Base-by-base conservation (phyloP, 2,797 vertebrate genomes). In the Lacerta agilis region DNA sequence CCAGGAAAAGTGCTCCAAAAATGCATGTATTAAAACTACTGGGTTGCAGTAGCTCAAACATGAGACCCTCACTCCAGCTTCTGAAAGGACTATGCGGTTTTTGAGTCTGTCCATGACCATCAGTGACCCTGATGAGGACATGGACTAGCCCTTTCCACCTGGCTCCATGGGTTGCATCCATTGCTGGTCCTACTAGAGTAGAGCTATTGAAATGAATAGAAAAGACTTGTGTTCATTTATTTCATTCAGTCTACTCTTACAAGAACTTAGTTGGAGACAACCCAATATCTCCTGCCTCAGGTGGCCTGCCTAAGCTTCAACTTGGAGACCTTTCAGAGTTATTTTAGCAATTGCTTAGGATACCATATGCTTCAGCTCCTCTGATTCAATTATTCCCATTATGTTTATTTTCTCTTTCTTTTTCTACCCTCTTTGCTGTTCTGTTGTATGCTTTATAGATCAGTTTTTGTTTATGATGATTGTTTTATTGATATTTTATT, bases 401-500 rank as follows among this genome's bases (percentile, higher is more conserved):
- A 17, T 77, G 86, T 49, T 64, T 76, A 33, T 66, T 43, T 45
- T 72, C 8, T 9, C 41, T 15, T 41, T 17, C 27, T 13, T 5
- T 13, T 33, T n/a, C n/a, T 20, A 1, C 20, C 6, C 25, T 25
- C n/a, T 41, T 55, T 79, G 11, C 23, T 75, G 61, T 58, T 87
- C 83, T 87, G 77, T 38, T 81, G 27, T 33, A 81, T 73, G 27
- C 49, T 86, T 80, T 81, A 61, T 73, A 64, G 78, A 81, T 81
- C n/a, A 17, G 29, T 33, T 87, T 64, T 78, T 82, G 71, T 78
- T 87, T 87, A 87, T 64, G 73, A 69, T 77, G 61, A 87, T 87
- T 33, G n/a, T 61, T 79, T n/a, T 88, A 85, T 75, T 81, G 77
- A 85, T 79, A 73, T 81, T 38, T 80, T 81, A 88, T 75, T 79